Evolutionary conservation across 23 tunicate species (phyloP).

Genomic region (Halocynthia aurantium): DNA sequence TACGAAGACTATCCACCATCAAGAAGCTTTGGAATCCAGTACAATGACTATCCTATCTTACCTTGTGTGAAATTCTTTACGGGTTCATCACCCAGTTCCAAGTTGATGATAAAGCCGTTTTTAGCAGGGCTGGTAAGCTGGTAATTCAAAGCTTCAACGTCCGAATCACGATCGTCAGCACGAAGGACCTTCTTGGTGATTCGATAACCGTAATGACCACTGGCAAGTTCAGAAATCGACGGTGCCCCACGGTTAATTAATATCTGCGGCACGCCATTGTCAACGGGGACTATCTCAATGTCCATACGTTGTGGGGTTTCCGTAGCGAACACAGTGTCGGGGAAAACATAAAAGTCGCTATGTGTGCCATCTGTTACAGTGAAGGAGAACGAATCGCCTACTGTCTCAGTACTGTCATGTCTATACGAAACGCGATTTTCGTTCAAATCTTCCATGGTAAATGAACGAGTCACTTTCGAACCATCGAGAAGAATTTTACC

Average conservation of each 20-base stretch:
- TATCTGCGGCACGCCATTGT: constrained; percentile 87
- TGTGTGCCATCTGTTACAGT: constrained; percentile 96
- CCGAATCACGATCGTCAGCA: constrained; percentile 86
- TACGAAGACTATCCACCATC: too few relatives aligned
- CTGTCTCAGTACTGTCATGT: constrained; percentile 90
- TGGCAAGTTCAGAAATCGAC: constrained; percentile 39
- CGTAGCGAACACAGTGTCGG: constrained; percentile 48
- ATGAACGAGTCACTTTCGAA: constrained; percentile 38
- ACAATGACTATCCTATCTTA: background rate
- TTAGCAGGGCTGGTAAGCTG: constrained; percentile 57
- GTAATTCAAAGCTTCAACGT: constrained; percentile 51
- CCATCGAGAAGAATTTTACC: constrained; percentile 67
- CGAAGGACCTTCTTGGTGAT: constrained; percentile 79
- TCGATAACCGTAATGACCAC: constrained; percentile 68
- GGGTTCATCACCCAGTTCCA: constrained; percentile 22
- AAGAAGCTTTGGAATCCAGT: too few relatives aligned
- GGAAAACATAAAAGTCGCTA: constrained; percentile 88
- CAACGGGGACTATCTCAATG: constrained; percentile 89
- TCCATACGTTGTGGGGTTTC: constrained; percentile 72
- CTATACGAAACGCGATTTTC: constrained; percentile 72
- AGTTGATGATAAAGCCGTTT: constrained; percentile 68
- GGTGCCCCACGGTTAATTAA: constrained; percentile 74
- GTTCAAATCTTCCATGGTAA: constrained; percentile 82
- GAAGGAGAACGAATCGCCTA: constrained; percentile 85
- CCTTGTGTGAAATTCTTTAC: constrained; percentile 77